Evolutionary conservation across 2,113 vertebrate genomes (phyloP).

Genomic region (Sturnira hondurensis): DNA sequence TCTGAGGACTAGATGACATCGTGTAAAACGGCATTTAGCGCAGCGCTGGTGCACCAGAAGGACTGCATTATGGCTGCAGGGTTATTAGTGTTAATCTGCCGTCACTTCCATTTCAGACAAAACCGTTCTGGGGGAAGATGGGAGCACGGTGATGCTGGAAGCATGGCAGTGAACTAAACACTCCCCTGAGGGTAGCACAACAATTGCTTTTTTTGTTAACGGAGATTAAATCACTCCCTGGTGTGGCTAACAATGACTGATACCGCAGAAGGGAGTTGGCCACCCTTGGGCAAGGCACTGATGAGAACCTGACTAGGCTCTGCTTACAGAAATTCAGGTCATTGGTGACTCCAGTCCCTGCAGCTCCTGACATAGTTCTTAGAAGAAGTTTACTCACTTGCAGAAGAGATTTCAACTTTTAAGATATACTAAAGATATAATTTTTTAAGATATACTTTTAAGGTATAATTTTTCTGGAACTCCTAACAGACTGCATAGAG

Average conservation of each 20-base stretch:
- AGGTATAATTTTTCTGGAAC: conserved; percentile 55
- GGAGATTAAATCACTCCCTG: conserved; percentile 25
- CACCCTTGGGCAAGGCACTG: neutral
- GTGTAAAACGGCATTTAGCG: neutral
- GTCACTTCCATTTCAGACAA: neutral
- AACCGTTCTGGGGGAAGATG: neutral
- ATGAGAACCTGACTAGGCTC: neutral
- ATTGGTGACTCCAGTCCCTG: neutral
- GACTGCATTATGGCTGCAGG: no score
- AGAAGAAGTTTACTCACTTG: conserved; percentile 15
- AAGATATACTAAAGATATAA: neutral
- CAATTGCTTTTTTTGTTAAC: conserved; percentile 23
- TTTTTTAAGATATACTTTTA: conserved; percentile 41
- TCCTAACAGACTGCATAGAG: conserved; percentile 51
- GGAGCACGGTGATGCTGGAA: neutral
- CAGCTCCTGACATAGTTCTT: neutral
- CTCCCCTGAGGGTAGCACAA: neutral
- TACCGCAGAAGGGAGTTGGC: conserved; percentile 30
- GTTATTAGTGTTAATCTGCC: neutral
- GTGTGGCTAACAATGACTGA: conserved; percentile 52
- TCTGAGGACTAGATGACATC: neutral
- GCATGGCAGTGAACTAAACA: neutral
- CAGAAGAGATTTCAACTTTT: conserved; percentile 31
- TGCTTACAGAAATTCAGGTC: conserved; percentile 6
- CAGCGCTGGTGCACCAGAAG: neutral